These are phyloP conservation scores for Caenorhabditis sulstoni DNA, from an alignment of 2,888 invertebrate genomes.

Conservation along the genomic window DNA sequence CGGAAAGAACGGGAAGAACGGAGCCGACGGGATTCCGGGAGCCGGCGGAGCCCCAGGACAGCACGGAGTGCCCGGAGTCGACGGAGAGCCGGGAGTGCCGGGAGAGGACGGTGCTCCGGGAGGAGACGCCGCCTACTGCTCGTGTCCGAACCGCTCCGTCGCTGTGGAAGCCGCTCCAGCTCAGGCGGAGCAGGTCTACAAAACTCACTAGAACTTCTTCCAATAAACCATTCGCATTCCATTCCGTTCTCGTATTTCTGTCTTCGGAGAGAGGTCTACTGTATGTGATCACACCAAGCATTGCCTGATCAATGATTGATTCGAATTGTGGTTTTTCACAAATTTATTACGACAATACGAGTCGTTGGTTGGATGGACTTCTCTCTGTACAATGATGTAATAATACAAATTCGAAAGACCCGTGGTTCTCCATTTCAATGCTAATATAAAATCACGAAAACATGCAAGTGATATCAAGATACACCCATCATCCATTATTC, in stretches of 20 bases:
- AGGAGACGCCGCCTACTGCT: conserved; percentile 59
- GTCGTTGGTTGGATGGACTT: neutral
- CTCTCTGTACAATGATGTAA: neutral
- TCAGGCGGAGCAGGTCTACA: conserved; percentile 51
- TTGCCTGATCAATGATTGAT: neutral
- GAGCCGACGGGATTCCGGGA: conserved; percentile 60
- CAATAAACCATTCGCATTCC: conserved; percentile 42
- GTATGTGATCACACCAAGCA: neutral
- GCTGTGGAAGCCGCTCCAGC: conserved; percentile 42
- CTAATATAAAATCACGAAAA: conserved; percentile 14
- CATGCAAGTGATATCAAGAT: neutral
- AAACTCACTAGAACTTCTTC: conserved; percentile 28
- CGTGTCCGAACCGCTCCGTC: conserved; percentile 55
- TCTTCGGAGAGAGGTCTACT: neutral
- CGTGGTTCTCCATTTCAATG: conserved; percentile 19
- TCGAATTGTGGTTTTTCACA: neutral
- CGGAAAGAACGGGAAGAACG: conserved; percentile 52
- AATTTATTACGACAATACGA: conserved; percentile 3
- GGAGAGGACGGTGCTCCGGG: conserved; percentile 61
- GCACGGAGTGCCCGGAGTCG: conserved; percentile 57
- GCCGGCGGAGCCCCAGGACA: conserved; percentile 62
- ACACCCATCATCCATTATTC: conserved; percentile 4
- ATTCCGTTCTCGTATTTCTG: conserved; percentile 1
- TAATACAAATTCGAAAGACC: conserved; percentile 11
- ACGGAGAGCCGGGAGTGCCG: conserved; percentile 58